A percentile compares a stretch with the other conserved stretches of the same genome.
These are phyloP conservation scores for Melanotaenia trifasciata DNA, from an alignment of 2,797 vertebrate species.

Conservation along the genomic window DNA sequence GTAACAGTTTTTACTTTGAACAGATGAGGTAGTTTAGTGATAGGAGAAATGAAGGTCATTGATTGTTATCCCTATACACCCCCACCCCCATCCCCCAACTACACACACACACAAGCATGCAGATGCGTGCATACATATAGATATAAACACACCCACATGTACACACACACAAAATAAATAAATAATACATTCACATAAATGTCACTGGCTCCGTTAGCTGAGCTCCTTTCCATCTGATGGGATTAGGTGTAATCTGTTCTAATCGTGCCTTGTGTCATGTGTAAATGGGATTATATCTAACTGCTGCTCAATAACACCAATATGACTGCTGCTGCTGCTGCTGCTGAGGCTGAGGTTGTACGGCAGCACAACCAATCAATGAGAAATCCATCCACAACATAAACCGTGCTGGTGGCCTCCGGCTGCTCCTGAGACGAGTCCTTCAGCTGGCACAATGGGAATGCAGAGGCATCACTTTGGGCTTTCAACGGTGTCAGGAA, in stretches of 20 bases:
- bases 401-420: constrained; percentile 79
- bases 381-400: constrained; percentile 84
- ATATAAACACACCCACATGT: constrained; percentile 29
- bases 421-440: constrained; percentile 80
- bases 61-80: constrained; percentile 67
- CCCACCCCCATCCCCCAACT: neutral
- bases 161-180: neutral
- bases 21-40: constrained; percentile 65
- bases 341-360: constrained; percentile 77
- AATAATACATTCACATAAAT: constrained; percentile 48
- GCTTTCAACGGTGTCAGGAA: constrained; percentile 69
- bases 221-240: constrained; percentile 75
- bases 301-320: constrained; percentile 81
- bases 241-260: constrained; percentile 82
- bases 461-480: constrained; percentile 63
- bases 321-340: constrained; percentile 67
- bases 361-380: constrained; percentile 83
- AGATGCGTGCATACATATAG: constrained; percentile 23
- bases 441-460: constrained; percentile 73
- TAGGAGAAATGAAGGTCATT: constrained; percentile 74
- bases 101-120: neutral
- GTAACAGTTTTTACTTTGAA: constrained; percentile 68
- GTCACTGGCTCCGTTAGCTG: constrained; percentile 61
- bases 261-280: constrained; percentile 78
- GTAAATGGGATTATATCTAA: constrained; percentile 85